phyloP scores from a whole-genome alignment of 1,140 invertebrate species.

The Drosophila albomicans region DNA sequence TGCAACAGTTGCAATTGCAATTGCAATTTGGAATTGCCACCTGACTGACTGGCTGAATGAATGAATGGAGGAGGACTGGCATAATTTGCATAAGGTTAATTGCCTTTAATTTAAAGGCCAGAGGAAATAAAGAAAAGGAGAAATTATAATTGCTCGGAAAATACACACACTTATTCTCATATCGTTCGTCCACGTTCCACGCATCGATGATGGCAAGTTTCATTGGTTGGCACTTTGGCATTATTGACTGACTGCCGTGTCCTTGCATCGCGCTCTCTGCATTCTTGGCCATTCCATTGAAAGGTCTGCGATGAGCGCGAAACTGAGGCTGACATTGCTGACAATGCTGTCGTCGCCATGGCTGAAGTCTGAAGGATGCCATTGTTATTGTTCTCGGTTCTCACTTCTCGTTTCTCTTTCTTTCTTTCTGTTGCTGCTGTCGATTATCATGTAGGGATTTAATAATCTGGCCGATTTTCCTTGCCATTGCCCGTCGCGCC shows the following conservation, averaged over 20 bases:
- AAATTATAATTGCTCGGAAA: conserved; percentile 62
- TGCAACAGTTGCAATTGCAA: conserved; percentile 5
- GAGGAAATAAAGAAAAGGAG: conserved; percentile 43
- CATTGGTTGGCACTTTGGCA: conserved; percentile 24
- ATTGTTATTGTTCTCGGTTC: conserved; percentile 13
- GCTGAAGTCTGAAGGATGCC: conserved; percentile 36
- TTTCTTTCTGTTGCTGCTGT: conserved; percentile 14
- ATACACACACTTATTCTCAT: conserved; percentile 7
- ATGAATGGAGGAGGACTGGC: background rate
- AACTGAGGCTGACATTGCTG: conserved; percentile 59
- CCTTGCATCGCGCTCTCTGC: conserved; percentile 14
- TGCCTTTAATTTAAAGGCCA: conserved; percentile 73
- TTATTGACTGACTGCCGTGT: conserved; percentile 46
- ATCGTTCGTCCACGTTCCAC: background rate
- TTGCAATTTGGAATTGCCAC: conserved; percentile 14
- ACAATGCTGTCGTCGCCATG: conserved; percentile 60
- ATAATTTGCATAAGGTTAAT: conserved; percentile 69
- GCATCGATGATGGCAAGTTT: conserved; percentile 19
- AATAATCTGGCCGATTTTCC: conserved; percentile 64
- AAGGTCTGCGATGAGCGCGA: conserved; percentile 28
- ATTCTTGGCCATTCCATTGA: conserved; percentile 20
- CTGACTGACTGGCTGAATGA: background rate
- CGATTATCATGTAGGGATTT: conserved; percentile 74
- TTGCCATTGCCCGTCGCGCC: conserved; percentile 16
- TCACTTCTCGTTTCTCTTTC: background rate